Conservation (phyloP, 2,888 invertebrate species). For the Dendrolimus houi region DNA sequence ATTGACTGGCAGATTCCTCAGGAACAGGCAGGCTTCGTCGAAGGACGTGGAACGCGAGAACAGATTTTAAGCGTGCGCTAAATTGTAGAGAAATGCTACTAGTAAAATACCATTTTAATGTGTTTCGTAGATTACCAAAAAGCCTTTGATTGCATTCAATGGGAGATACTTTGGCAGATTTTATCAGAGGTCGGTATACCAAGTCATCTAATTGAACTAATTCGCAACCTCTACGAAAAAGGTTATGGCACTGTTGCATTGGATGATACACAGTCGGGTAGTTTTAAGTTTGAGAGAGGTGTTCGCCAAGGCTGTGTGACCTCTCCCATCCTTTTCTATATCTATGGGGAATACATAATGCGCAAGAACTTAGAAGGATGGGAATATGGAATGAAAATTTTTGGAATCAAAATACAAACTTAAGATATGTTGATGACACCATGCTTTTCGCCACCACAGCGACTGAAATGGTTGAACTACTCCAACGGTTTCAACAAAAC, state of each 20-base stretch:
- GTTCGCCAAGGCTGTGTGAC: not conserved
- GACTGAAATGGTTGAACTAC: constrained; percentile 5
- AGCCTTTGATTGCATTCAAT: constrained; percentile 11
- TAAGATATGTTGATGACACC: constrained; percentile 15
- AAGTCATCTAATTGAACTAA: constrained; percentile 3
- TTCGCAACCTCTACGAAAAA: constrained; percentile 1
- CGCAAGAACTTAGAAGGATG: not conserved
- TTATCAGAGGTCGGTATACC: constrained; percentile 8
- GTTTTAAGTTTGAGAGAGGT: not conserved
- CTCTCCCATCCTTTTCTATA: not conserved
- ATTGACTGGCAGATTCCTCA: constrained; percentile 9
- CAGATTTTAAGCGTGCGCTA: constrained; percentile 10
- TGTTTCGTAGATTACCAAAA: constrained; percentile 11
- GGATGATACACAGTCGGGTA: not conserved
- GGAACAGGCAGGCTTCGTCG: constrained; percentile 14
- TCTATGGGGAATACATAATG: not conserved
- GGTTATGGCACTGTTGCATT: not conserved
- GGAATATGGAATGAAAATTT: not conserved
- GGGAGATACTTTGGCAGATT: constrained; percentile 7
- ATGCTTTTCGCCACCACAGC: constrained; percentile 7
- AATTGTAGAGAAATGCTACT: constrained; percentile 8
- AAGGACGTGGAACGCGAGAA: constrained; percentile 10
- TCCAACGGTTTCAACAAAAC: constrained; percentile 1
- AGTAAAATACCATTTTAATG: constrained; percentile 6
- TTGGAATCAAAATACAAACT: constrained; percentile 5